Evolutionary conservation across 2,113 vertebrate genomes (phyloP).

Genomic region (Xenopus laevis): DNA sequence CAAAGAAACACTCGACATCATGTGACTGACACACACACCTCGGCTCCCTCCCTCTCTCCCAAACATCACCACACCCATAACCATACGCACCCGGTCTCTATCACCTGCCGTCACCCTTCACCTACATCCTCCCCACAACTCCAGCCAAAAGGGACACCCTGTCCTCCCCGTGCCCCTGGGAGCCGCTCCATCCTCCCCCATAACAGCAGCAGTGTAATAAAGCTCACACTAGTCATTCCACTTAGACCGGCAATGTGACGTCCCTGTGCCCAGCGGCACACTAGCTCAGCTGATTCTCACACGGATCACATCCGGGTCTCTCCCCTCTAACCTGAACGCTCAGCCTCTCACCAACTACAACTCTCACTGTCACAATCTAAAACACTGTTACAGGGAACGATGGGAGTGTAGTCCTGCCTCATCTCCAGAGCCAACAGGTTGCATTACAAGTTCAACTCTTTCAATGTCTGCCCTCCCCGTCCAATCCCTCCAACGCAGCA

Average conservation of each 20-base stretch:
- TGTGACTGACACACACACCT: background rate
- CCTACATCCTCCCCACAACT: background rate
- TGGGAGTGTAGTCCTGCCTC: background rate
- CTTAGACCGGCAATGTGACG: background rate
- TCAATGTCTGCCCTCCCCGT: too few relatives aligned
- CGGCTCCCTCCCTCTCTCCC: background rate
- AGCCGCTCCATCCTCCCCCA: background rate
- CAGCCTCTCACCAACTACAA: background rate
- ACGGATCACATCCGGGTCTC: background rate
- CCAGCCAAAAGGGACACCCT: background rate
- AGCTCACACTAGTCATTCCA: too few relatives aligned
- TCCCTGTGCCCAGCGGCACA: background rate
- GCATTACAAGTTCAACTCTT: background rate
- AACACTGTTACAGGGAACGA: background rate
- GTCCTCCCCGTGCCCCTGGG: background rate
- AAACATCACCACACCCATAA: background rate
- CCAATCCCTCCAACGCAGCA: too few relatives aligned
- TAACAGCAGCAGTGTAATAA: too few relatives aligned
- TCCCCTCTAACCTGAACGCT: background rate
- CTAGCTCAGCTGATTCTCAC: background rate
- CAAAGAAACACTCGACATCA: background rate
- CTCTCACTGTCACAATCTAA: background rate
- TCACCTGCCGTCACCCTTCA: constrained; percentile 6
- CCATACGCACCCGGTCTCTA: background rate
- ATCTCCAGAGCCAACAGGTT: background rate